Evolutionary conservation across 2,888 invertebrate genomes (phyloP).

Genomic region (Caenorhabditis angaria): DNA sequence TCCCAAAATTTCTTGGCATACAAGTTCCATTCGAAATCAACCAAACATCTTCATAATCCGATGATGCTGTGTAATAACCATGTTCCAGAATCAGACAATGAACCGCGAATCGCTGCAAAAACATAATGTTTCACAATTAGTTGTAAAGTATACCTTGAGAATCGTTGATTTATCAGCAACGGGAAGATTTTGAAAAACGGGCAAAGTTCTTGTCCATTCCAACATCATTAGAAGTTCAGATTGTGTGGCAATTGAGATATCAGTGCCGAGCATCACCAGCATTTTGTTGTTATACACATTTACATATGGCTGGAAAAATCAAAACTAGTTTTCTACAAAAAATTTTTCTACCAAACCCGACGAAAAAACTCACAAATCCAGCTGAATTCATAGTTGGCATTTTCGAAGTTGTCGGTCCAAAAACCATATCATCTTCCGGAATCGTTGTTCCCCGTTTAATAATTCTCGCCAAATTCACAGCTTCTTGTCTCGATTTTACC

Average conservation of each 20-base stretch:
- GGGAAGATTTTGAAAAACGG: conserved; percentile 90
- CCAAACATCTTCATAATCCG: conserved; percentile 65
- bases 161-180: conserved; percentile 84
- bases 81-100: conserved; percentile 66
- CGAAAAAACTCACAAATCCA: conserved; percentile 17
- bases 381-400: neutral
- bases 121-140: neutral
- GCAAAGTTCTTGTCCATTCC: conserved; percentile 95
- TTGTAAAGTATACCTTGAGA: conserved; percentile 51
- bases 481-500: conserved; percentile 62
- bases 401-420: conserved; percentile 9
- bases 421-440: conserved; percentile 17
- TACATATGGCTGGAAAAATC: neutral
- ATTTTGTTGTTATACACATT: conserved; percentile 37
- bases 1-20: conserved; percentile 67
- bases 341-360: too few species aligned
- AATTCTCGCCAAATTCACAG: conserved; percentile 41
- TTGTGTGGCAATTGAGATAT: conserved; percentile 60
- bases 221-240: conserved; percentile 86
- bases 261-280: conserved; percentile 58
- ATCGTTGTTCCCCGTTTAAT: neutral
- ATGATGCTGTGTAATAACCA: conserved; percentile 67
- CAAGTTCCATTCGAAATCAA: conserved; percentile 69
- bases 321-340: neutral
- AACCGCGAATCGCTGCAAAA: conserved; percentile 61